phyloP scores from a whole-genome alignment of 2,113 vertebrate species.

The Xiphophorus couchianus region DNA sequence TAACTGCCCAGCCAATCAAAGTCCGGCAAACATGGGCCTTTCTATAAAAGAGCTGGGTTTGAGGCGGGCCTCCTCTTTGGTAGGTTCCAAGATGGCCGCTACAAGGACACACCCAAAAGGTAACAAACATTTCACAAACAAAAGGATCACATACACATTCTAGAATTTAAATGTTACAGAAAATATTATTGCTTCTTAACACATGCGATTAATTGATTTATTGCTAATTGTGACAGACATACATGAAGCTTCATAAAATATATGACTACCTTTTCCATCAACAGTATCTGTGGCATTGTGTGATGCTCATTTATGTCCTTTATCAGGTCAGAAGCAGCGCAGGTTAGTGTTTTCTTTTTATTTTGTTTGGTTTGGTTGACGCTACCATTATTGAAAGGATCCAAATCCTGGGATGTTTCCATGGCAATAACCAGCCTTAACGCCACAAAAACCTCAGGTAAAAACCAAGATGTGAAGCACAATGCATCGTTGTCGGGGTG shows the following conservation, averaged over 20 bases:
- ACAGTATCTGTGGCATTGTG: neutral
- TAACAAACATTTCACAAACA: no score
- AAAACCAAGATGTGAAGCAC: slow-evolving; percentile 17
- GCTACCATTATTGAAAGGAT: slow-evolving; percentile 31
- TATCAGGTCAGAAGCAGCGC: slow-evolving; percentile 53
- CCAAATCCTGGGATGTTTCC: slow-evolving; percentile 46
- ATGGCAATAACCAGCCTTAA: slow-evolving; percentile 51
- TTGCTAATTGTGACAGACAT: neutral
- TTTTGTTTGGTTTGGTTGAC: slow-evolving; percentile 16
- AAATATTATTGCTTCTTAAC: no score
- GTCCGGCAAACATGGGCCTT: no score
- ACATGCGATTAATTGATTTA: no score
- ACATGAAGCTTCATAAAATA: neutral
- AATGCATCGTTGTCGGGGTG: neutral
- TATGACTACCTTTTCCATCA: slow-evolving; percentile 1
- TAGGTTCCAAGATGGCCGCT: no score
- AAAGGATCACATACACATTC: no score
- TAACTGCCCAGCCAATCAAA: no score
- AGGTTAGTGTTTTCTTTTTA: slow-evolving; percentile 10
- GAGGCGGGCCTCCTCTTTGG: no score
- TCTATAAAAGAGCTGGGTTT: no score
- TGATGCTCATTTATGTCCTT: slow-evolving; percentile 21
- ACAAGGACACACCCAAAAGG: no score
- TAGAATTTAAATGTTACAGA: no score
- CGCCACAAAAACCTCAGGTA: slow-evolving; percentile 7